A percentile compares a stretch with the other conserved stretches of the same genome.
Evolutionary conservation across 2,113 vertebrate genomes (phyloP).

Genomic region (Gymnorhina tibicen): DNA sequence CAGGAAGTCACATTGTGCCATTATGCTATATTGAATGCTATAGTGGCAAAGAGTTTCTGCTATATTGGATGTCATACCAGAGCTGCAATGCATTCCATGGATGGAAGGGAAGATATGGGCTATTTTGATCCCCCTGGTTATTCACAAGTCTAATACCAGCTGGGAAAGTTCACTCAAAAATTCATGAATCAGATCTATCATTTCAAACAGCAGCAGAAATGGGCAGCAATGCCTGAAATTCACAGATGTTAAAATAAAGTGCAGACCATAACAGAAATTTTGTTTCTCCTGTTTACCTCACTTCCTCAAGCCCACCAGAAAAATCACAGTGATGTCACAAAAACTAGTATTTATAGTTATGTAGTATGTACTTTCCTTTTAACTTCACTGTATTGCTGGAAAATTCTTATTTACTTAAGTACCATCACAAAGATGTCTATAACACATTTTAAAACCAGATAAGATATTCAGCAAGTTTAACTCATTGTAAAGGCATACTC

Average conservation of each 20-base stretch:
- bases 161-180: not conserved
- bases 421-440: not conserved
- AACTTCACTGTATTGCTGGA: not conserved
- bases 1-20: not conserved
- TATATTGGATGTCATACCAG: not conserved
- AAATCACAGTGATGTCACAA: not conserved
- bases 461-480: not conserved
- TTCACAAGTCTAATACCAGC: not conserved
- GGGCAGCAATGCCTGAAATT: not conserved
- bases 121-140: not conserved
- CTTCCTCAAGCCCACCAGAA: not conserved
- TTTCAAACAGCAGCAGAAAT: not conserved
- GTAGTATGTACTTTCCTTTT: not conserved
- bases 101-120: not conserved
- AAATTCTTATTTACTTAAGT: not conserved
- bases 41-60: not conserved
- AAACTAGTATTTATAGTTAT: not conserved
- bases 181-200: not conserved
- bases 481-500: not conserved
- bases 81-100: not conserved
- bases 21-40: not conserved
- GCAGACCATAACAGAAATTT: not conserved
- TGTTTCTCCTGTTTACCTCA: not conserved
- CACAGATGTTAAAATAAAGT: not conserved
- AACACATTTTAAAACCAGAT: not conserved